Conservation (phyloP, 92 coral and sea anemone genomes). For the Epizoanthus ramosus region DNA sequence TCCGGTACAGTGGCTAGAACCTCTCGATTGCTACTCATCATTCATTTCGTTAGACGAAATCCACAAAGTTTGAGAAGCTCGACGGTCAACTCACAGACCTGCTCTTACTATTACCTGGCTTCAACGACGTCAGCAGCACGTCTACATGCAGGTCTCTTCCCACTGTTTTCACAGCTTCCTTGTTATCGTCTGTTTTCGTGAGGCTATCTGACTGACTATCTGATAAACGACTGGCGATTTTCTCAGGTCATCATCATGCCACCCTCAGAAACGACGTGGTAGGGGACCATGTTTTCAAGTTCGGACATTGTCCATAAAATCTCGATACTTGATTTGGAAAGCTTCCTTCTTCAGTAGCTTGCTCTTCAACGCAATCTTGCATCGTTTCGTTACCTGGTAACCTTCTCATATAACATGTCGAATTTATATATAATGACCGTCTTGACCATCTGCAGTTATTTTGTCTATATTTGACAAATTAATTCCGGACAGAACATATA, state of each 20-base stretch:
- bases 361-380: slow-evolving; percentile 49
- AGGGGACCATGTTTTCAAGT: not conserved
- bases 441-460: slow-evolving; percentile 34
- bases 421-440: slow-evolving; percentile 62
- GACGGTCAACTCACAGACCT: not conserved
- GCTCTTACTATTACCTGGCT: not conserved
- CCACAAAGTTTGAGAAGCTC: slow-evolving; percentile 35
- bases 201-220: slow-evolving; percentile 45
- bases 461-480: no score
- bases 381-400: slow-evolving; percentile 38
- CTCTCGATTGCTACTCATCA: slow-evolving; percentile 57
- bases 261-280: slow-evolving; percentile 52
- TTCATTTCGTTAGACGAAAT: slow-evolving; percentile 53
- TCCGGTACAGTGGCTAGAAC: no score
- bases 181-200: not conserved
- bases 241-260: slow-evolving; percentile 51
- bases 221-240: slow-evolving; percentile 52
- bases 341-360: slow-evolving; percentile 52
- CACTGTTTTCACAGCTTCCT: not conserved
- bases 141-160: not conserved
- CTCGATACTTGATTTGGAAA: slow-evolving; percentile 53
- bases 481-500: no score
- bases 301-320: slow-evolving; percentile 49
- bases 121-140: not conserved
- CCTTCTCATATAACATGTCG: slow-evolving; percentile 64